A percentile compares a stretch with the other conserved stretches of the same genome.
Evolutionary conservation across 2,888 invertebrate species (phyloP).

Genomic region (Eupithecia tripunctaria): DNA sequence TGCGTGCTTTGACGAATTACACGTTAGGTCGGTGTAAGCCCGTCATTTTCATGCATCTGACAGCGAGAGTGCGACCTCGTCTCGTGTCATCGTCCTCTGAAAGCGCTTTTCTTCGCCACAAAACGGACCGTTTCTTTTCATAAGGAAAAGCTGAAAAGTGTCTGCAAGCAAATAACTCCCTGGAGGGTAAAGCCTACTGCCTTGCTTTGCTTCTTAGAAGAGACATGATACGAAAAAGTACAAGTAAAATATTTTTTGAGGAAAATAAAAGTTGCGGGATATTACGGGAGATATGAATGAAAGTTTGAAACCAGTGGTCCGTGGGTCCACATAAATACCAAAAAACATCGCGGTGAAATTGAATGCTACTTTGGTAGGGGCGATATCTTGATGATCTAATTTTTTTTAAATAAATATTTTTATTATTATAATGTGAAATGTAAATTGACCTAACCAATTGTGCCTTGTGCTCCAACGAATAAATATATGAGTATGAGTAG

Average conservation of each 20-base stretch:
- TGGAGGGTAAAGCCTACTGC: constrained; percentile 82
- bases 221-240: constrained; percentile 74
- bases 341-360: background rate
- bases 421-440: too few relatives aligned
- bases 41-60: constrained; percentile 78
- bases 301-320: background rate
- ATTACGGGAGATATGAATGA: constrained; percentile 28
- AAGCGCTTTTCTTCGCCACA: constrained; percentile 83
- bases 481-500: too few relatives aligned
- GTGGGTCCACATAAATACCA: background rate
- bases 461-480: too few relatives aligned
- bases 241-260: constrained; percentile 60
- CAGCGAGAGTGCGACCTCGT: constrained; percentile 81
- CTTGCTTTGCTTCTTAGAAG: constrained; percentile 75
- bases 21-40: constrained; percentile 78
- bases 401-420: too few relatives aligned
- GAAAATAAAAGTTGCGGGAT: constrained; percentile 51
- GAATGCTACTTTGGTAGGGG: background rate
- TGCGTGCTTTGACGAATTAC: constrained; percentile 77
- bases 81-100: constrained; percentile 85
- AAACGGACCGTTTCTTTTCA: constrained; percentile 84
- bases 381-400: background rate
- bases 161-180: constrained; percentile 84
- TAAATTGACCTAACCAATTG: too few relatives aligned
- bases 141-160: constrained; percentile 84